Evolutionary conservation across 2,797 vertebrate genomes (phyloP), one percentile per base, ranked within the genome.

Genomic region (Diglossa cyanea): DNA sequence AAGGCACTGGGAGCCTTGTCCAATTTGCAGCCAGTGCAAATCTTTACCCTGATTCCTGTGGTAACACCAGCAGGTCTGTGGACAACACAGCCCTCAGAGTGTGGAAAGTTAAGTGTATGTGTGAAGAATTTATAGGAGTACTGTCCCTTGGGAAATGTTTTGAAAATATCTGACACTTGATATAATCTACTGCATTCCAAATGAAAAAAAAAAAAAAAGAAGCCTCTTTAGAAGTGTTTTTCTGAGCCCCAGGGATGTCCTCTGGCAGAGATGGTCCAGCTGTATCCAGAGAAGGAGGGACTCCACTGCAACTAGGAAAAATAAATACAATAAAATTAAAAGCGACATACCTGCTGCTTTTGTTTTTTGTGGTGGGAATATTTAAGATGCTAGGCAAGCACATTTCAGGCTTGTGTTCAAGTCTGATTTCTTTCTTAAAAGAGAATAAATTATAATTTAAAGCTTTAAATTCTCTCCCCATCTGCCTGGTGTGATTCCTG

Each of bases 211-310:
- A 44, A 44, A 23, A 50, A 30, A 8, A 35, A 35, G 35, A 35
- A 9, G n/a, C 13, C 67, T 89, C 74, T 91, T 93, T 39, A 87
- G 50, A 91, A 91, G 63, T 61, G 58, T 53, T 92, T 95, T 86
- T 83, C 61, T 86, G 86, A 95, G 86, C 92, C 94, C 89, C 81
- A 51, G 92, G 93, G 93, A 90, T 92, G 84, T 96, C 89, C 85
- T 96, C 92, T 97, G 94, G 94, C 92, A 88, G 78, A 94, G 78
- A 90, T 60, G 50, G 78, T 74, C 82, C 86, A 86, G 81, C 78
- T 91, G 89, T 77, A 72, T 86, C n/a, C 61, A 82, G 61, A 95
- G 47, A 74, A 50, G 44, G 60, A 79, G 42, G 54, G 75, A 92
- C 37, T 86, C 35, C 37, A 25, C 47, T 44, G 37, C 53, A 82